Percentiles rank a stretch among this genome's conserved stretches.
Evolutionary conservation across 2,888 invertebrate genomes (phyloP).

Genomic region (Busseola fusca): DNA sequence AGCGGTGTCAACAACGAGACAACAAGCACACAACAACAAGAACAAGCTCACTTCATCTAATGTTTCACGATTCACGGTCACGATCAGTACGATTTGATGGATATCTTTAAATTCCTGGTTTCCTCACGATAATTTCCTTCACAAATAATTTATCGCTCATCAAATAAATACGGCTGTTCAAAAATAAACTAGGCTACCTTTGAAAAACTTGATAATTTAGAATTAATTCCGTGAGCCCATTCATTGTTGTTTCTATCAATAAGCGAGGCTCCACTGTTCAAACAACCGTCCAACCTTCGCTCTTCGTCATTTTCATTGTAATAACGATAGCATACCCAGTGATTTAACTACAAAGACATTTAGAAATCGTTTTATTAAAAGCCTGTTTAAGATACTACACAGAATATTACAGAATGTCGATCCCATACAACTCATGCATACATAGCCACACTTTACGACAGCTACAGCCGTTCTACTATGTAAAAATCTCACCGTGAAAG

Average conservation of each 20-base stretch:
- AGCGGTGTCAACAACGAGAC: no score
- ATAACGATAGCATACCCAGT: conserved; percentile 30
- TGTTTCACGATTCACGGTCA: no score
- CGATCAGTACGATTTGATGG: no score
- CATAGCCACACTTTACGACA: neutral
- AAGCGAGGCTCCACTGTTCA: conserved; percentile 11
- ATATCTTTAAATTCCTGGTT: no score
- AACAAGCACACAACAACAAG: no score
- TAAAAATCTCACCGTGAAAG: no score
- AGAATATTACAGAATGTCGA: conserved; percentile 8
- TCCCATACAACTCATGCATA: neutral
- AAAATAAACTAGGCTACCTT: neutral
- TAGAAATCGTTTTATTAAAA: conserved; percentile 30
- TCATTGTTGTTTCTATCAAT: conserved; percentile 18
- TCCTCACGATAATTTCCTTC: no score
- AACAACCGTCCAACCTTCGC: conserved; percentile 17
- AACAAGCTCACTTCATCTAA: no score
- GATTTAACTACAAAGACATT: conserved; percentile 42
- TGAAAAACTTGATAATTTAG: conserved; percentile 11
- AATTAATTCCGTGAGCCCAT: conserved; percentile 19
- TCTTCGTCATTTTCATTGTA: conserved; percentile 24
- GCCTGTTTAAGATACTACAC: neutral
- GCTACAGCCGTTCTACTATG: no score
- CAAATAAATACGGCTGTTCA: conserved; percentile 1
- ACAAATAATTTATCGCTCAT: conserved; percentile 4